Evolutionary conservation across 2,888 invertebrate species (phyloP).

Genomic region (Pherbina coryleti): DNA sequence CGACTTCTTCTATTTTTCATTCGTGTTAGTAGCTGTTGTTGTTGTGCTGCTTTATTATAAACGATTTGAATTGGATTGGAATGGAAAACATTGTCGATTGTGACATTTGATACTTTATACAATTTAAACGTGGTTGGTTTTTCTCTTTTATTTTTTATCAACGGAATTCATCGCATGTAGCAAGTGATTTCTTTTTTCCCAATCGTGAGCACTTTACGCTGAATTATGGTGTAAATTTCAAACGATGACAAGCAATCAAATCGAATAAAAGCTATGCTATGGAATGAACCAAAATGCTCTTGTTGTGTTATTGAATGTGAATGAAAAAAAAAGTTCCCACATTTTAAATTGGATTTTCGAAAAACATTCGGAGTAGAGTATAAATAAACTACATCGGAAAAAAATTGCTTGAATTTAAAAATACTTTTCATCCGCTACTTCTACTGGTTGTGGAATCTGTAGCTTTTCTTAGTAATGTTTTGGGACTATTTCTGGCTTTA

Average conservation of each 20-base stretch:
- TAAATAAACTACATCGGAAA: too few species aligned
- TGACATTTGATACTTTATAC: conserved; percentile 38
- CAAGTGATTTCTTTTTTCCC: conserved; percentile 24
- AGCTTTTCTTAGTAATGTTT: too few species aligned
- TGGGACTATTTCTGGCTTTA: too few species aligned
- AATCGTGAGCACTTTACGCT: background rate
- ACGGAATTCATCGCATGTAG: conserved; percentile 17
- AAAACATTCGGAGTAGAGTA: too few species aligned
- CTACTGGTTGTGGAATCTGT: too few species aligned
- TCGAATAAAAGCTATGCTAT: conserved; percentile 7
- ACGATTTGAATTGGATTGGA: conserved; percentile 27
- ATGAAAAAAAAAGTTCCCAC: background rate
- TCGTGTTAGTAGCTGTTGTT: conserved; percentile 17
- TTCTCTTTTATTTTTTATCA: background rate
- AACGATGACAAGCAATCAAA: conserved; percentile 38
- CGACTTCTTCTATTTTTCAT: conserved; percentile 1
- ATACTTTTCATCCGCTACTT: too few species aligned
- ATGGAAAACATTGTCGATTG: conserved; percentile 24
- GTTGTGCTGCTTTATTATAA: conserved; percentile 4
- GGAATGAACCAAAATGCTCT: background rate
- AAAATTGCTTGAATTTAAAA: too few species aligned
- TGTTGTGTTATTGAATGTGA: conserved; percentile 9
- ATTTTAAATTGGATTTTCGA: background rate
- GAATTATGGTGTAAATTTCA: conserved; percentile 39
- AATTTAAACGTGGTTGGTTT: background rate